Percentiles rank a stretch among this genome's conserved stretches.
Conservation (phyloP, 2,888 invertebrate species). For the Phasia obesa region DNA sequence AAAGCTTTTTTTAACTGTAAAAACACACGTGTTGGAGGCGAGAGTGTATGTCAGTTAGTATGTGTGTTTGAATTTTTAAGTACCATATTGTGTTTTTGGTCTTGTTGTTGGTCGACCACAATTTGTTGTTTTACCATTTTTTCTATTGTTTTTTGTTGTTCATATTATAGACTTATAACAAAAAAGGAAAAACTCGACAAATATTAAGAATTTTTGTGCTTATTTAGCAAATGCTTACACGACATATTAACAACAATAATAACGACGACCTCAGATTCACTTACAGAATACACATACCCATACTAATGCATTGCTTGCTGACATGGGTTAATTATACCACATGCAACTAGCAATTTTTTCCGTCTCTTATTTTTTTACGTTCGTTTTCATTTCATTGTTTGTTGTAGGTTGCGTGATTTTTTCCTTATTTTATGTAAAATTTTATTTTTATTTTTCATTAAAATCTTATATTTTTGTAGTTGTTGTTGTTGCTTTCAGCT, state of each 20-base stretch:
- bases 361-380: constrained; percentile 2
- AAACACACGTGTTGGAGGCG: not conserved
- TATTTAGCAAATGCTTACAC: constrained; percentile 71
- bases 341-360: constrained; percentile 51
- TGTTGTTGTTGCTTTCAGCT: constrained; percentile 44
- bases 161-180: constrained; percentile 15
- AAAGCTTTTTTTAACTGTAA: constrained; percentile 22
- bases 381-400: constrained; percentile 58
- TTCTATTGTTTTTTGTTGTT: constrained; percentile 31
- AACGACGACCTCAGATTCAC: constrained; percentile 37
- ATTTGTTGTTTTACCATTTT: constrained; percentile 58
- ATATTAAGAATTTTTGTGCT: constrained; percentile 69
- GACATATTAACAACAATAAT: constrained; percentile 67
- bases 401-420: constrained; percentile 56
- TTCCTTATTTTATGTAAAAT: not conserved
- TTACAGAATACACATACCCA: not conserved
- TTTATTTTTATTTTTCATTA: not conserved
- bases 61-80: constrained; percentile 17
- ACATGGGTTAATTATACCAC: constrained; percentile 68
- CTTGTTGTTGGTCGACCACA: constrained; percentile 58
- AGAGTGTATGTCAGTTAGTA: not conserved
- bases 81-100: constrained; percentile 44
- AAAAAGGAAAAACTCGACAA: constrained; percentile 32
- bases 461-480: constrained; percentile 39
- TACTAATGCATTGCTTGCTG: constrained; percentile 10